Evolutionary conservation across 2,797 vertebrate species (phyloP), one percentile per base, ranked within the genome.

Genomic region (Chrosomus eos): DNA sequence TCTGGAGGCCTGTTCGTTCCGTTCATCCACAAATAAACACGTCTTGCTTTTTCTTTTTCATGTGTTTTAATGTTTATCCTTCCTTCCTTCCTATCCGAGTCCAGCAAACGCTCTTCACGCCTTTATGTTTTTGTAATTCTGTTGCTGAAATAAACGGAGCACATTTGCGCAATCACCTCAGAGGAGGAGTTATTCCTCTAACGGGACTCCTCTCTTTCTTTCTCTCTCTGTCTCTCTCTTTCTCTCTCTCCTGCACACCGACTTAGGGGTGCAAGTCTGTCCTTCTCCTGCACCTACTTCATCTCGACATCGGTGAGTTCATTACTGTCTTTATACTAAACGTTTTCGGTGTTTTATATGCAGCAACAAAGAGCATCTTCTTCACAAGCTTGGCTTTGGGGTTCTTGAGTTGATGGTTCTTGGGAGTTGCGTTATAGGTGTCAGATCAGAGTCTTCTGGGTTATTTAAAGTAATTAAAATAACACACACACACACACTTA

Each of bases 131-230:
- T 36, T 19, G 40, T 68, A 38, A 43, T 68, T 23, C 77, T 58
- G 23, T 80, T 48, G 36, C 4, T 75, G 51, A 45, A 58, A 81
- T 64, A 83, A 83, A 70, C 48, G 53, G 75, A 43, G 31, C 33
- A 38, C 21, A 66, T 89, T 90, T 94, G 89, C 90, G 90, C 90
- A 94, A 93, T 91, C 89, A 90, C 90, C 90, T 91, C 66, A 90
- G 94, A 95, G 95, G 95, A 95, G 95, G 95, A 94, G 95, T 95
- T 92, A 91, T 83, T 90, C 87, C 87, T 80, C 85, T 91, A 82
- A 81, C 84, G 51, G 80, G 88, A 87, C 26, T 6, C 94, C 40
- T 40, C 40, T 40, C 8, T 36, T 4, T 36, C 36, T 36, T 4
- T 45, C 40, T 43, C 43, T 43, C 40, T 13, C 11, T 45, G 3